Conservation (phyloP, 2,888 invertebrate genomes). For the Drosophila picticornis region DNA sequence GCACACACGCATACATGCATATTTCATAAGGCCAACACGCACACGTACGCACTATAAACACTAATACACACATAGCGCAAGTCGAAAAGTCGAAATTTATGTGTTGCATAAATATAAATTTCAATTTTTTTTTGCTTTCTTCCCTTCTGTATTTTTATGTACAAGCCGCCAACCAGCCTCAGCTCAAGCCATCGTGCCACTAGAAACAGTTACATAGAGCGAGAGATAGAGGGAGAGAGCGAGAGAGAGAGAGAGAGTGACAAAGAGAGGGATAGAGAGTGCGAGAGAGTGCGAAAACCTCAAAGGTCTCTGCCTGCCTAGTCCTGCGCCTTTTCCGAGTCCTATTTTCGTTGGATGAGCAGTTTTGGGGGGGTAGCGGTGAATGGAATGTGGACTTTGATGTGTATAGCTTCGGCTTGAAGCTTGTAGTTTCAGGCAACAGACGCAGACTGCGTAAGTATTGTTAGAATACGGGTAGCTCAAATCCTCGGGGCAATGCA, state of each 20-base stretch:
- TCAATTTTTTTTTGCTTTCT: constrained; percentile 51
- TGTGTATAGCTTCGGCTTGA: constrained; percentile 44
- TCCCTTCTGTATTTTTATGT: constrained; percentile 28
- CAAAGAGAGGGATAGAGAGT: neutral
- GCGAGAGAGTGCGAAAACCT: constrained; percentile 7
- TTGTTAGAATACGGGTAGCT: constrained; percentile 40
- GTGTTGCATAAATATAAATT: constrained; percentile 79
- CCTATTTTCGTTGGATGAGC: constrained; percentile 38
- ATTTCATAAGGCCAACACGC: constrained; percentile 48
- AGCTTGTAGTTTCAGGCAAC: constrained; percentile 60
- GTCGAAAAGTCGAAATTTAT: constrained; percentile 76
- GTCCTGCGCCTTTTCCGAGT: constrained; percentile 33
- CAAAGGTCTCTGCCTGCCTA: constrained; percentile 6
- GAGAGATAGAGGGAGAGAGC: neutral
- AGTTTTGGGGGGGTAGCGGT: neutral
- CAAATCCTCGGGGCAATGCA: constrained; percentile 21
- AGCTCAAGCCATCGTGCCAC: constrained; percentile 23
- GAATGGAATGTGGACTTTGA: constrained; percentile 41
- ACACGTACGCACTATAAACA: constrained; percentile 67
- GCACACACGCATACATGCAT: constrained; percentile 36
- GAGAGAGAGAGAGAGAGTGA: neutral
- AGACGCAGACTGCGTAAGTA: constrained; percentile 62
- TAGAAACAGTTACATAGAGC: neutral
- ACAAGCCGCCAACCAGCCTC: constrained; percentile 42
- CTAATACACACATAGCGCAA: constrained; percentile 54